Conservation (phyloP, 2,797 vertebrate species). For the Dermochelys coriacea region DNA sequence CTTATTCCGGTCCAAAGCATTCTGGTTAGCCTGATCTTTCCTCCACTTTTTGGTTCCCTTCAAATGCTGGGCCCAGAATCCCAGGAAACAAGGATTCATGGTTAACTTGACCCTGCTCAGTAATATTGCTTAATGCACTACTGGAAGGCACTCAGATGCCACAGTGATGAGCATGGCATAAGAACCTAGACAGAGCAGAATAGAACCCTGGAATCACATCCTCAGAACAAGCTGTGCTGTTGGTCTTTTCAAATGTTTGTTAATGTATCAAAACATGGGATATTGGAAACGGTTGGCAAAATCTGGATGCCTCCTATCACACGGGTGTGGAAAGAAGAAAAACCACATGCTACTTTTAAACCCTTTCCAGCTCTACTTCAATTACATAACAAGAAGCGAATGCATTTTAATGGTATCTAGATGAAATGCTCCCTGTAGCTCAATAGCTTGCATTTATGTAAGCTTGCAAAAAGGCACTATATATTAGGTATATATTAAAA, state of each 20-base stretch:
- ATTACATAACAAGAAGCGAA: neutral
- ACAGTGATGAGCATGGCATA: no score
- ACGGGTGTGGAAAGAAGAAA: neutral
- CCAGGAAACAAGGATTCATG: constrained; percentile 8
- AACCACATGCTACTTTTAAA: neutral
- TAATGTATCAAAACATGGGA: neutral
- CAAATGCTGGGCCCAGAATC: neutral
- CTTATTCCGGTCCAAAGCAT: neutral
- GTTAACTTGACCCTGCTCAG: neutral
- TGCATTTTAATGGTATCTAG: neutral
- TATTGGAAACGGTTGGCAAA: constrained; percentile 19
- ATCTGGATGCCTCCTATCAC: neutral
- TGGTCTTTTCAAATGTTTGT: neutral
- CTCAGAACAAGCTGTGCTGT: neutral
- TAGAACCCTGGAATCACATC: neutral
- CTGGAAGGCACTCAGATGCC: no score
- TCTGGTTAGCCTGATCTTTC: neutral
- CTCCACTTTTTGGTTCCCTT: neutral
- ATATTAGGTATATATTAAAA: fast-evolving
- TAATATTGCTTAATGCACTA: no score
- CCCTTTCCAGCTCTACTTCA: constrained; percentile 11
- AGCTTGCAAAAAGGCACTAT: constrained; percentile 16
- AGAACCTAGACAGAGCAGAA: no score
- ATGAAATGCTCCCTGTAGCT: neutral
- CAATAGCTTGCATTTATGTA: neutral